Conservation (phyloP, 2,797 vertebrate species). For the Tenualosa ilisha region DNA sequence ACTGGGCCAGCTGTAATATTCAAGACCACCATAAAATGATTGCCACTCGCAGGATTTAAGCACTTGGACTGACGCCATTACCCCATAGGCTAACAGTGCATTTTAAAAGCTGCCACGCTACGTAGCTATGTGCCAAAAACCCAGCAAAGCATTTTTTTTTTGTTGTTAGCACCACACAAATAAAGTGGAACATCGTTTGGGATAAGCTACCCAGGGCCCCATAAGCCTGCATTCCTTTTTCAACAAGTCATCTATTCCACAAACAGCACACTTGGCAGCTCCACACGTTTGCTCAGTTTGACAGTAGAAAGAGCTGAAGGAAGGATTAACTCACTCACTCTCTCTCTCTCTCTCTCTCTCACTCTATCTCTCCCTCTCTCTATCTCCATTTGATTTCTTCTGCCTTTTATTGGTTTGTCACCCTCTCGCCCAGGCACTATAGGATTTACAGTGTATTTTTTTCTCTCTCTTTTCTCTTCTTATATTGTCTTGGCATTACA, state of each 20-base stretch:
- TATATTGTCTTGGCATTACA: neutral
- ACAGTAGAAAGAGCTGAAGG: neutral
- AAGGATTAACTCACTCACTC: neutral
- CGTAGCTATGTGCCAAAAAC: neutral
- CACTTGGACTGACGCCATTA: constrained; percentile 10
- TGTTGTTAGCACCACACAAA: constrained; percentile 11
- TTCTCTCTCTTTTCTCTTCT: neutral
- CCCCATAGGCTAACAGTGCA: neutral
- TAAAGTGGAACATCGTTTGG: constrained; percentile 15
- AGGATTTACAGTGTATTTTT: neutral
- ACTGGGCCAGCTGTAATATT: neutral
- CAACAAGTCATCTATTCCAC: constrained; percentile 20
- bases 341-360: neutral
- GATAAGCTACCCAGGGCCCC: neutral
- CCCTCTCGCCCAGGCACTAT: neutral
- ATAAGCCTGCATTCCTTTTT: constrained; percentile 1
- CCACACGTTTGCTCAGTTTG: neutral
- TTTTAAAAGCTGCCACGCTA: constrained; percentile 16
- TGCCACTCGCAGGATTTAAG: neutral
- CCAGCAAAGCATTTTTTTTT: constrained; percentile 1
- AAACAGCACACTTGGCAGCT: constrained; percentile 6
- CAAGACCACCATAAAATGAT: constrained; percentile 16
- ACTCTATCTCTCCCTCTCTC: neutral
- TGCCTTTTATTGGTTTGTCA: neutral
- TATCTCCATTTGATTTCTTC: neutral